Conservation (phyloP, 2,888 invertebrate genomes). For the Eupithecia centaureata region DNA sequence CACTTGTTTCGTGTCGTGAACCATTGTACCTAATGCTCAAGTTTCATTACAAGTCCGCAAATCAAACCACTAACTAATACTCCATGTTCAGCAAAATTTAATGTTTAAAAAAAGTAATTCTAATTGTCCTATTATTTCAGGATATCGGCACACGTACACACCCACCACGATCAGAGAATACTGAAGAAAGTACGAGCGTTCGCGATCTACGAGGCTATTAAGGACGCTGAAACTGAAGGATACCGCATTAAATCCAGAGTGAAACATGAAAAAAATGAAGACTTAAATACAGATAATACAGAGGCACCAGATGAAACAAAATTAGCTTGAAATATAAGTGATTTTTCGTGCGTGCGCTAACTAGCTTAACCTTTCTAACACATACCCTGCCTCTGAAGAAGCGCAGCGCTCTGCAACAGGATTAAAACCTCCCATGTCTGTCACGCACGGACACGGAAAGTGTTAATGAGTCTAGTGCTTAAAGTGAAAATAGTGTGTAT, state of each 20-base stretch:
- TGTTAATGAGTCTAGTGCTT: no score
- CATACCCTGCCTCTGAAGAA: neutral
- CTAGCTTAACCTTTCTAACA: neutral
- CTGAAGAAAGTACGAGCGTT: conserved; percentile 65
- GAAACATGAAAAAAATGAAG: conserved; percentile 23
- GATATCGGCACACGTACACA: conserved; percentile 66
- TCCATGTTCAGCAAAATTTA: neutral
- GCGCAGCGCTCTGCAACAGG: neutral
- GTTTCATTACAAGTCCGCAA: neutral
- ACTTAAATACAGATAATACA: neutral
- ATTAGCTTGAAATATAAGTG: neutral
- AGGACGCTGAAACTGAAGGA: conserved; percentile 63
- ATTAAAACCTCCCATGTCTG: neutral
- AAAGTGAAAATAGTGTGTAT: neutral
- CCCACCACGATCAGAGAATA: conserved; percentile 71
- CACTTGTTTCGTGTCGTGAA: no score
- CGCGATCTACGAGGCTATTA: conserved; percentile 63
- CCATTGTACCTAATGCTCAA: no score
- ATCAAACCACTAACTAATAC: neutral
- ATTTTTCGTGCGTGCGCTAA: neutral
- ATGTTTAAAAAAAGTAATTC: no score
- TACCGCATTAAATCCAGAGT: conserved; percentile 37
- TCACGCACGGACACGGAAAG: no score
- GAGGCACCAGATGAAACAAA: neutral
- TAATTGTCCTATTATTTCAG: conserved; percentile 47